phyloP scores from a whole-genome alignment of 2,113 vertebrate species.

The Natator depressus region DNA sequence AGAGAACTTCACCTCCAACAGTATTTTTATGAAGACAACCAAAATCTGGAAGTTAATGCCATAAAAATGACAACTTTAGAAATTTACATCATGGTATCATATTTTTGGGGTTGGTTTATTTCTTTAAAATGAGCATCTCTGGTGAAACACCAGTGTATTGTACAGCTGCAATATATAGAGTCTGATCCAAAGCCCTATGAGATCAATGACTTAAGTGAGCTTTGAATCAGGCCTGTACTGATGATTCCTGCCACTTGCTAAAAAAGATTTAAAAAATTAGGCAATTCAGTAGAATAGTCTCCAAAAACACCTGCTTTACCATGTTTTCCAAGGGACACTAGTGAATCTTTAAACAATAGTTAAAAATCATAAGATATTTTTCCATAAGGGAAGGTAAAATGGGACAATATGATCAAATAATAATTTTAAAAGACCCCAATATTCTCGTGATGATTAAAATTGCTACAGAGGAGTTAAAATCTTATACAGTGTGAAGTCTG shows the following conservation, averaged over 20 bases:
- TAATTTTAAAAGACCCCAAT: conserved; percentile 27
- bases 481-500: conserved; percentile 27
- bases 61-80: not conserved
- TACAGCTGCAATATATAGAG: not conserved
- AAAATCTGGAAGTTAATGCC: not conserved
- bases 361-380: conserved; percentile 44
- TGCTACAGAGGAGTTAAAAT: conserved; percentile 19
- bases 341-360: conserved; percentile 19
- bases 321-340: conserved; percentile 5
- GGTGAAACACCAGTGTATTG: not conserved
- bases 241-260: conserved; percentile 12
- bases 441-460: conserved; percentile 48
- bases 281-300: not conserved
- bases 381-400: conserved; percentile 7
- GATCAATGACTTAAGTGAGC: not conserved
- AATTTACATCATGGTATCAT: not conserved
- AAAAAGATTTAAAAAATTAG: not conserved
- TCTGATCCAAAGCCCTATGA: not conserved
- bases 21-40: not conserved
- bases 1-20: not conserved
- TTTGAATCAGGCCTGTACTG: not conserved
- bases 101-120: rapidly evolving
- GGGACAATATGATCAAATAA: conserved; percentile 28
- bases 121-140: not conserved
- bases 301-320: conserved; percentile 1